Evolutionary conservation across 1,140 invertebrate genomes (phyloP).

Genomic region (Pachypeltis micranthus): DNA sequence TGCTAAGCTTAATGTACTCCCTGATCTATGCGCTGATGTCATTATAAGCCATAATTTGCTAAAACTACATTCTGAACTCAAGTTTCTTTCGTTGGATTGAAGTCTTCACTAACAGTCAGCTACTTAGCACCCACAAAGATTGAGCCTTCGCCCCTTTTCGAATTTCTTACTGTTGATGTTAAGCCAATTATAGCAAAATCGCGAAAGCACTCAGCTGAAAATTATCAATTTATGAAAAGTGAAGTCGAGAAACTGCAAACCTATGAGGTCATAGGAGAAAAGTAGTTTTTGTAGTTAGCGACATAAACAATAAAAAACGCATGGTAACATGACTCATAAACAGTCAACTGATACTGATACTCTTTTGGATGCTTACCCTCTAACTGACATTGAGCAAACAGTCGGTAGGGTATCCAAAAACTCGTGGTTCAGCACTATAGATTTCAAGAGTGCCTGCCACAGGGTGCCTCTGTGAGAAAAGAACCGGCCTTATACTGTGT

Average conservation of each 20-base stretch:
- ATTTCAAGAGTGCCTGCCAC: neutral
- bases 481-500: neutral
- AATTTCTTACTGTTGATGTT: no score
- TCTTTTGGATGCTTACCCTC: neutral
- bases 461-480: neutral
- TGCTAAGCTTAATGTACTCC: no score
- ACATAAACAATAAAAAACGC: neutral
- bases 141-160: no score
- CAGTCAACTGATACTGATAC: neutral
- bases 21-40: no score
- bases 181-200: no score
- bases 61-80: no score
- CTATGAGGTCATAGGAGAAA: neutral
- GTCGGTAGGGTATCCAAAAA: no score
- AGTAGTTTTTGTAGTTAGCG: neutral
- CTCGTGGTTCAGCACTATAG: neutral
- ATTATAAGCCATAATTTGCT: no score
- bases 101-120: no score
- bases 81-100: no score
- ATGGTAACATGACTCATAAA: neutral
- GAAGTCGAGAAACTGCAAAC: neutral
- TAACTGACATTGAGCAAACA: neutral
- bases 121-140: no score
- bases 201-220: no score
- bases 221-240: neutral